Evolutionary conservation across 2,797 vertebrate species (phyloP).

Genomic region (Pseudotriccus pelzelni): DNA sequence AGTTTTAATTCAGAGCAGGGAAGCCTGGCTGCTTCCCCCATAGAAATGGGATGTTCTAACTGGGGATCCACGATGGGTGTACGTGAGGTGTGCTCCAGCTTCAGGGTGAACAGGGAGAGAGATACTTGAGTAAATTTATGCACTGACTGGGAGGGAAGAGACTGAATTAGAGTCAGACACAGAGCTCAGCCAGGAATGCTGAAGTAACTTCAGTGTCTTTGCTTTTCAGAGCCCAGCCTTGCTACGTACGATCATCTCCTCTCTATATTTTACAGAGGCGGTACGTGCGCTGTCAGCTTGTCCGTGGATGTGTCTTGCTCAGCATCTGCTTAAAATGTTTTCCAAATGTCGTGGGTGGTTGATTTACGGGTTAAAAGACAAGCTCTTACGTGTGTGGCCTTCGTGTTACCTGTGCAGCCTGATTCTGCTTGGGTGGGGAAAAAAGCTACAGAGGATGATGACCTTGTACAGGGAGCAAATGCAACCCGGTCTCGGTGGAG

Average conservation of each 20-base stretch:
- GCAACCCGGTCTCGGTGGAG: neutral
- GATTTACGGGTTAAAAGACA: neutral
- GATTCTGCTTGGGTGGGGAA: neutral
- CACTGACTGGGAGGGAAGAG: neutral
- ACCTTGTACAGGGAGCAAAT: neutral
- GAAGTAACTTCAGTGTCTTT: neutral
- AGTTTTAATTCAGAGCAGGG: neutral
- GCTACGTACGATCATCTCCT: constrained; percentile 85
- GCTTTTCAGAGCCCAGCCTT: constrained; percentile 85
- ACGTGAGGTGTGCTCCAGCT: accelerated
- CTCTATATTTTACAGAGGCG: constrained; percentile 76
- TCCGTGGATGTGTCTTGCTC: accelerated
- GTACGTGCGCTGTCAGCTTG: constrained; percentile 66
- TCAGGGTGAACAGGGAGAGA: accelerated
- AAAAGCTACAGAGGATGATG: neutral
- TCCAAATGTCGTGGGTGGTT: neutral
- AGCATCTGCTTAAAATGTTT: neutral
- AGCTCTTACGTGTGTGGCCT: accelerated
- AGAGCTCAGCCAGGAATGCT: neutral
- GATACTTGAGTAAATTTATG: neutral
- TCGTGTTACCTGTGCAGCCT: neutral
- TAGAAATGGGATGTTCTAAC: neutral
- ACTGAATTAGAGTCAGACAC: neutral
- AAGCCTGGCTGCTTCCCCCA: neutral
- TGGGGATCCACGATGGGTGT: neutral